Percentiles rank a stretch among this genome's conserved stretches.
These are phyloP conservation scores for Trialeurodes vaporariorum DNA, from an alignment of 1,140 invertebrate genomes.

Conservation along the genomic window DNA sequence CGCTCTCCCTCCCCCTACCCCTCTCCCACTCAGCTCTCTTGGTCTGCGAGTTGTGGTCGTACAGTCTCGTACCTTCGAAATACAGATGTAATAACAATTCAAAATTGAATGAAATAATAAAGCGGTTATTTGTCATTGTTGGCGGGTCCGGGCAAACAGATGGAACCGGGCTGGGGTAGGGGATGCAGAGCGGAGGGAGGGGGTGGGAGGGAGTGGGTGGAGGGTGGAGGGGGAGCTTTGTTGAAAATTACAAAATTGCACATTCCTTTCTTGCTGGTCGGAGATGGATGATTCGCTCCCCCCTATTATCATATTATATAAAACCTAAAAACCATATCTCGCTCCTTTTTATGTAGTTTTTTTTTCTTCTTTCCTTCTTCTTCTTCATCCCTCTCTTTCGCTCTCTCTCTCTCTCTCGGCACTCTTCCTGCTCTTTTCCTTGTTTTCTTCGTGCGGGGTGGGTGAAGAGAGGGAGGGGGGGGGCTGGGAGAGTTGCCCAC, in stretches of 20 bases:
- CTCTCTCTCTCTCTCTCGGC: too few relatives aligned
- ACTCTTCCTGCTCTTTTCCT: background rate
- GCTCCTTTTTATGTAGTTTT: background rate
- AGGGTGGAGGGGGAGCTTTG: background rate
- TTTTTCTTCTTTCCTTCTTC: background rate
- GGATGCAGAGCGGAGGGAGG: too few relatives aligned
- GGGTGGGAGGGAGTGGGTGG: background rate
- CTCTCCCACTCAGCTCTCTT: too few relatives aligned
- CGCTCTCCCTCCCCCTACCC: too few relatives aligned
- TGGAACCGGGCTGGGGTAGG: too few relatives aligned
- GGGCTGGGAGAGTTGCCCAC: too few relatives aligned
- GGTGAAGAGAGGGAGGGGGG: too few relatives aligned
- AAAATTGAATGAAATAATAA: background rate
- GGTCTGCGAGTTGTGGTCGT: background rate
- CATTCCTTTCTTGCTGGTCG: background rate
- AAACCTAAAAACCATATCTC: background rate
- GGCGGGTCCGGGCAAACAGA: too few relatives aligned
- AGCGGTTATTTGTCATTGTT: background rate
- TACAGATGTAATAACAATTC: conserved; percentile 1
- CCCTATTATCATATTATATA: background rate
- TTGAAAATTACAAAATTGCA: conserved; percentile 1
- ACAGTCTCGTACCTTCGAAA: background rate
- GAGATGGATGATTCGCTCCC: background rate
- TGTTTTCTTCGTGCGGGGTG: background rate
- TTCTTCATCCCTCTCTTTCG: background rate